Evolutionary conservation across 2,888 invertebrate species (phyloP).

Genomic region (Chesias legatella): DNA sequence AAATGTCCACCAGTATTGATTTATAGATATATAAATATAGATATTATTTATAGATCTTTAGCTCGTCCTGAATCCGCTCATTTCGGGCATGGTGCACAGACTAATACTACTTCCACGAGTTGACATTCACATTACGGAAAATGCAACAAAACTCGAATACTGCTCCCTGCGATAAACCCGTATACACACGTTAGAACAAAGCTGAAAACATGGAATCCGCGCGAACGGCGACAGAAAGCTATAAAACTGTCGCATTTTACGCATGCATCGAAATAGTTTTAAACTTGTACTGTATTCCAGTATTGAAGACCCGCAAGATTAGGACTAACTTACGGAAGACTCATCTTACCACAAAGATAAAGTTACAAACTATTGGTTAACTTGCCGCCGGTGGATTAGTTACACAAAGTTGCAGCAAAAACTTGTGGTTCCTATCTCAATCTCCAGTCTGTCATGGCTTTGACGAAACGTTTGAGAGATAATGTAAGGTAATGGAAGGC

Average conservation of each 20-base stretch:
- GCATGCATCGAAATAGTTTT: constrained; percentile 12
- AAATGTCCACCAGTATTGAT: no score
- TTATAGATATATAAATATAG: no score
- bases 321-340: constrained; percentile 15
- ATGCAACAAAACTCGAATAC: constrained; percentile 8
- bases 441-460: constrained; percentile 14
- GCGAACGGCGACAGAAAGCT: constrained; percentile 12
- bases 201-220: constrained; percentile 19
- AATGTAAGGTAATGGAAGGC: neutral
- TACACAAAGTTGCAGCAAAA: constrained; percentile 19
- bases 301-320: constrained; percentile 17
- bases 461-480: constrained; percentile 11
- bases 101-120: neutral
- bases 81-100: no score
- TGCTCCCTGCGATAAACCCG: constrained; percentile 10
- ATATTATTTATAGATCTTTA: no score
- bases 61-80: no score
- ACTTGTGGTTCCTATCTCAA: constrained; percentile 20
- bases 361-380: constrained; percentile 19
- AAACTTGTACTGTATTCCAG: constrained; percentile 7
- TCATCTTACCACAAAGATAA: constrained; percentile 21
- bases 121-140: constrained; percentile 1
- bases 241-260: constrained; percentile 14
- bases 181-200: constrained; percentile 11
- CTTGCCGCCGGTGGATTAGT: constrained; percentile 18